Conservation (phyloP, 2,888 invertebrate species). For the Tribolium freemani region DNA sequence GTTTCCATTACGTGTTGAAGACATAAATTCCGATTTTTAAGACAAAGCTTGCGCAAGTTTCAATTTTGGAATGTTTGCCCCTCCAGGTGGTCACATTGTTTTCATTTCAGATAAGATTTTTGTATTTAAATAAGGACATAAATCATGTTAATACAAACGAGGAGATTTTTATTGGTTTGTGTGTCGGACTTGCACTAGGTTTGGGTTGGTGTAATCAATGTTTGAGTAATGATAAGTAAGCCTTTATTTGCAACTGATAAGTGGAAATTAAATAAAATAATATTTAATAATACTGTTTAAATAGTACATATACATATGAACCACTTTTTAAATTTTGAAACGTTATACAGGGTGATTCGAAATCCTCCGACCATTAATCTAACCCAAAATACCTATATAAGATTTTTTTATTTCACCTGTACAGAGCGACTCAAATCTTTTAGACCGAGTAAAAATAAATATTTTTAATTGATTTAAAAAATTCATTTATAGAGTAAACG, state of each 20-base stretch:
- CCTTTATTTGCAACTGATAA: not conserved
- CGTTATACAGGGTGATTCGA: too few species aligned
- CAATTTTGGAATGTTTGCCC: not conserved
- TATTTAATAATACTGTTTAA: too few species aligned
- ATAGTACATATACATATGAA: too few species aligned
- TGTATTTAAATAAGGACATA: slow-evolving; percentile 6
- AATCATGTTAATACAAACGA: not conserved
- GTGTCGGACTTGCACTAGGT: not conserved
- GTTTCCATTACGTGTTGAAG: not conserved
- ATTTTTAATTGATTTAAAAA: too few species aligned
- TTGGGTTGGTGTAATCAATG: not conserved
- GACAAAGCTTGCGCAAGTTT: not conserved
- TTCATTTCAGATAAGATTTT: slow-evolving; percentile 4
- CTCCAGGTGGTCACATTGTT: slow-evolving; percentile 7
- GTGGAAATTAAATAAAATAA: too few species aligned
- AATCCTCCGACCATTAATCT: too few species aligned
- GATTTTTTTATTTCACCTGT: too few species aligned
- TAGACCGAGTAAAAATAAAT: too few species aligned
- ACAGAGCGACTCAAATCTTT: too few species aligned
- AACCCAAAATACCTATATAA: too few species aligned
- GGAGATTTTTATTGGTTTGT: not conserved
- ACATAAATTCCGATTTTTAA: not conserved
- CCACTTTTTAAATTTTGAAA: too few species aligned
- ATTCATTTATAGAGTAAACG: too few species aligned
- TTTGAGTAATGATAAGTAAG: not conserved